Evolutionary conservation across 2,113 vertebrate genomes (phyloP).

Genomic region (Cepphus grylle): DNA sequence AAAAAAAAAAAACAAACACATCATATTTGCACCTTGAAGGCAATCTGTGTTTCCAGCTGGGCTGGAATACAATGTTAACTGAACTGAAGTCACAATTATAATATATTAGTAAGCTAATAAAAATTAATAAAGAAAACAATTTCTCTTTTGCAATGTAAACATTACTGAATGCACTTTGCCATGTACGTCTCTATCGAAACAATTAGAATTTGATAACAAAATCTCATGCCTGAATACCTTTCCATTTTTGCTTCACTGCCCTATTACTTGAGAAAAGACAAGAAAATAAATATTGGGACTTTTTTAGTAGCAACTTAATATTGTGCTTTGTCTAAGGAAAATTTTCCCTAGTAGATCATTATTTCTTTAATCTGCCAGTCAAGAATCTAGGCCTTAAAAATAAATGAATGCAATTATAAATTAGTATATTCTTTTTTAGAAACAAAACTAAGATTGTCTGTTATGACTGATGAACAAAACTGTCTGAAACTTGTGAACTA

Average conservation of each 20-base stretch:
- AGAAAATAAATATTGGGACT: not conserved
- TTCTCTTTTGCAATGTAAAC: not conserved
- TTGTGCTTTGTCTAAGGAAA: not conserved
- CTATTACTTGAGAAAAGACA: not conserved
- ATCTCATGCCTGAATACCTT: not conserved
- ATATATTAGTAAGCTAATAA: not conserved
- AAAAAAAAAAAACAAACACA: not conserved
- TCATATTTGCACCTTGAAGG: not conserved
- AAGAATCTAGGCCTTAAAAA: not conserved
- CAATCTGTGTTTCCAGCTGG: not conserved
- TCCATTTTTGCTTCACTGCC: not conserved
- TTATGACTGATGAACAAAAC: not conserved
- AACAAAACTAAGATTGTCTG: not conserved
- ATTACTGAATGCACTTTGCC: not conserved
- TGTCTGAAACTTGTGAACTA: not conserved
- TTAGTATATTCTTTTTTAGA: not conserved
- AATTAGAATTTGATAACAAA: constrained; percentile 16
- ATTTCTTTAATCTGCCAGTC: not conserved
- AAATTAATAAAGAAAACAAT: not conserved
- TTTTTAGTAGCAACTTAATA: not conserved
- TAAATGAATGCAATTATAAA: not conserved
- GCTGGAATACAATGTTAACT: not conserved
- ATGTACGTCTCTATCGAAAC: not conserved
- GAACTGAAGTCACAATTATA: not conserved
- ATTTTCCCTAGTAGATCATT: not conserved